Base-by-base conservation (phyloP, 1,140 invertebrate species). In the Drosophila setifemur region DNA sequence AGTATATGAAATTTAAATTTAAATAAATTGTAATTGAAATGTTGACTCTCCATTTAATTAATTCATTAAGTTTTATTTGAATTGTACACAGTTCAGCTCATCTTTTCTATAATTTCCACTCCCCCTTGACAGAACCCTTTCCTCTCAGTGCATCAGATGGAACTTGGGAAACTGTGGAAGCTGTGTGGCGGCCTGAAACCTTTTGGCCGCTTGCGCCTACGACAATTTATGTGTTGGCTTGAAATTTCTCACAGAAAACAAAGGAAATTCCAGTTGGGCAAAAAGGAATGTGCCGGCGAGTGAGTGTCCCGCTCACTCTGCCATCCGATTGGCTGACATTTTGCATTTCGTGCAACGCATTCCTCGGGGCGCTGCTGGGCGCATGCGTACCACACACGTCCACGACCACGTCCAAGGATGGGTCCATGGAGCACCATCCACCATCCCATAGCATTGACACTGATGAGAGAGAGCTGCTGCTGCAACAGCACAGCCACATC, bases 321-420 rank as follows among this genome's bases (percentile, higher is more conserved):
- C 31, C 54, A 73, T 50, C 49, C 71, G 74, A 85, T 85, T 86
- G 79, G 79, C 79, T 86, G 86, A 89, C 86, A 89, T 89, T 89
- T 89, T 89, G 86, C 86, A 89, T 89, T 89, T 89, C 86, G 77
- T 79, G 72, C 81, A 86, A 78, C 81, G 77, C 86, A 89, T 89
- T 89, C 81, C 86, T 89, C 70, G 73, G 77, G 86, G 86, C 83
- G 83, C 71, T 87, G 76, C 60, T 73, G 73, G 78, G 78, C 81
- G 81, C 83, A 87, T 88, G 82, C 82, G 82, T 87, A 82, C 82
- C 82, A 87, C 82, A 87, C 82, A 87, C 82, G 33, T 37, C 33
- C 33, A 37, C 6, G 12, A 11, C 9, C 6, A 16, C 6, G 14
- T 18, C 33, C 33, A 37, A 14, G 33, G 14, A 37, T 14, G n/a